These are phyloP conservation scores for Tympanuchus pallidicinctus DNA, from an alignment of 2,113 vertebrate genomes.

Conservation along the genomic window DNA sequence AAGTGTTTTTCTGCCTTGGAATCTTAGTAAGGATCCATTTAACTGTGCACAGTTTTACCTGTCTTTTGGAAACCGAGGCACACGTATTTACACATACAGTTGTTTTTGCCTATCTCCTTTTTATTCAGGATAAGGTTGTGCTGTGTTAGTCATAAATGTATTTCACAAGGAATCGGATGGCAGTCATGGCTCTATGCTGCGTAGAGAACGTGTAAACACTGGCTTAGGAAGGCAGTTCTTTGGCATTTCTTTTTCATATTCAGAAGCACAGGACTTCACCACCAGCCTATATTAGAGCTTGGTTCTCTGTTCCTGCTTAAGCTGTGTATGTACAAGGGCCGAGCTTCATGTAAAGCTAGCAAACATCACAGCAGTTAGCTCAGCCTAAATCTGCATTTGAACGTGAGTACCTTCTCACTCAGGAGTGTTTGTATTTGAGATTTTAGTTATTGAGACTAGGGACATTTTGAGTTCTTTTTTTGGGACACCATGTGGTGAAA, in stretches of 20 bases:
- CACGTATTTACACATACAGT: not conserved
- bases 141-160: not conserved
- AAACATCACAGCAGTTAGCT: not conserved
- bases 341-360: not conserved
- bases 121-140: not conserved
- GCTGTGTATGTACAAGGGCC: not conserved
- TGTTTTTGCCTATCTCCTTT: not conserved
- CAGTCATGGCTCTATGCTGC: not conserved
- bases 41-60: not conserved
- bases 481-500: not conserved
- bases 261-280: conserved; percentile 26
- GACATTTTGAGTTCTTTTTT: not conserved
- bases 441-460: not conserved
- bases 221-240: conserved; percentile 1
- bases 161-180: not conserved
- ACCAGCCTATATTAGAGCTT: conserved; percentile 14
- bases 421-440: not conserved
- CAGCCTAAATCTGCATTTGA: not conserved
- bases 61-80: not conserved
- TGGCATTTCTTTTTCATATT: conserved; percentile 36
- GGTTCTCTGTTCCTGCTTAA: conserved; percentile 39
- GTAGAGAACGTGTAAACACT: not conserved
- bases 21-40: not conserved
- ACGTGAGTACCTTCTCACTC: not conserved
- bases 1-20: not conserved